Percentiles rank a stretch among this genome's conserved stretches.
These are phyloP conservation scores for Mastigias papua DNA, from an alignment of 30 jellyfish, hydroid and myxozoan genomes.

Conservation along the genomic window DNA sequence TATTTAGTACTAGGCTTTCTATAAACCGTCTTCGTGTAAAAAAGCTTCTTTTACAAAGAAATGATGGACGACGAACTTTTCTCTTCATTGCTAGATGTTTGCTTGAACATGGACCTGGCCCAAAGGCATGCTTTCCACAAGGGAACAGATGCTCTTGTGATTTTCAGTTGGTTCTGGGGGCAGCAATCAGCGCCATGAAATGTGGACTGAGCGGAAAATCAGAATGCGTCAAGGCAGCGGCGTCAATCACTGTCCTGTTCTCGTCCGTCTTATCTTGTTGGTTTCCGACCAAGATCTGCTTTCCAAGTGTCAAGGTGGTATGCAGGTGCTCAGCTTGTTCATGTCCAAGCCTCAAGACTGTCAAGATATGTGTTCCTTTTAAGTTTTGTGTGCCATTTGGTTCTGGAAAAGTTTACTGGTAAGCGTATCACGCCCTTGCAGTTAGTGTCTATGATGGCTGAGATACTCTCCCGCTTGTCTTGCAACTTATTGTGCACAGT, in stretches of 20 bases:
- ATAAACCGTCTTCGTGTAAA: neutral
- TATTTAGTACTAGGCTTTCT: no score
- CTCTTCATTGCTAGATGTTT: constrained; percentile 48
- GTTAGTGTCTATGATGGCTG: neutral
- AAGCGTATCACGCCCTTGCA: neutral
- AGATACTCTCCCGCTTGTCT: no score
- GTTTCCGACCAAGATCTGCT: constrained; percentile 81
- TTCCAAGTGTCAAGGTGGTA: constrained; percentile 46
- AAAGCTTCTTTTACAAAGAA: no score
- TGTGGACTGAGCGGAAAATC: constrained; percentile 52
- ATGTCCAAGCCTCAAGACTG: constrained; percentile 70
- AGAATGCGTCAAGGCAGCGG: constrained; percentile 60
- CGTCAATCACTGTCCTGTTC: constrained; percentile 42
- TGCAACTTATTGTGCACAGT: no score
- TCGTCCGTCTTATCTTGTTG: constrained; percentile 69
- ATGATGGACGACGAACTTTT: neutral
- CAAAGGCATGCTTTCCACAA: constrained; percentile 78
- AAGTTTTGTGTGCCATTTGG: constrained; percentile 85
- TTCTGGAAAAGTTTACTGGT: constrained; percentile 75
- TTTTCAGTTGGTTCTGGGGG: constrained; percentile 47
- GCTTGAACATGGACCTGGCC: constrained; percentile 76
- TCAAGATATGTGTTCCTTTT: constrained; percentile 46
- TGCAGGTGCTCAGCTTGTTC: constrained; percentile 79
- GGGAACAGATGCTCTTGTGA: constrained; percentile 86
- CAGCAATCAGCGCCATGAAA: constrained; percentile 41